phyloP scores from a whole-genome alignment of 2,888 invertebrate genomes.

The Tethea ocularis region DNA sequence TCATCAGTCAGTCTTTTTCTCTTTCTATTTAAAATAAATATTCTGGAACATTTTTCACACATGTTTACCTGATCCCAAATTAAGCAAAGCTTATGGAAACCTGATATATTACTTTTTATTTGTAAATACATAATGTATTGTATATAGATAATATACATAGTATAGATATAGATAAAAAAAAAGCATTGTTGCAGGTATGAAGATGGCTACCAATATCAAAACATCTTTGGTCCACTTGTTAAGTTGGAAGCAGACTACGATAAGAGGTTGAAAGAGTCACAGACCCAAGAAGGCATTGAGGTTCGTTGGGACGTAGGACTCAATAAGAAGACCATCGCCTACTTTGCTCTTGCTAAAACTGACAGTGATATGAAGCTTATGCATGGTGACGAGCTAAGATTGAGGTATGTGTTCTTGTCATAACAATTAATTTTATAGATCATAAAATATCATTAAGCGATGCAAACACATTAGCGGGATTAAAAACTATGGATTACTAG shows the following conservation, averaged over 20 bases:
- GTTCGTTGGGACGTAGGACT: constrained; percentile 99
- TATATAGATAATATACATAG: too few species aligned
- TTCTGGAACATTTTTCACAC: too few species aligned
- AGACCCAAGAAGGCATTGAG: constrained; percentile 98
- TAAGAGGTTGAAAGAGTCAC: constrained; percentile 97
- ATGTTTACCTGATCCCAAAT: too few species aligned
- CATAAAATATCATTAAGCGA: too few species aligned
- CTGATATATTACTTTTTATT: too few species aligned
- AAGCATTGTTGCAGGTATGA: constrained; percentile 88
- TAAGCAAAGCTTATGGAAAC: too few species aligned
- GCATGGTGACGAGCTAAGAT: constrained; percentile 98
- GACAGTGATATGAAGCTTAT: constrained; percentile 99
- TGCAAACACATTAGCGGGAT: neutral
- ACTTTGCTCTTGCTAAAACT: constrained; percentile 98
- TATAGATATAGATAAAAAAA: too few species aligned
- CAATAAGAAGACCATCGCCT: constrained; percentile 98
- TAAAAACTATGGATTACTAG: too few species aligned
- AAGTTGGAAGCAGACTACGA: constrained; percentile 99
- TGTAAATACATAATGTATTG: too few species aligned
- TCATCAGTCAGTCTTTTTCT: too few species aligned
- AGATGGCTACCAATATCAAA: constrained; percentile 99
- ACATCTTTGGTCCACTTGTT: constrained; percentile 98
- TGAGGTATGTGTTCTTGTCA: constrained; percentile 82
- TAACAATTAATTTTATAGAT: neutral
- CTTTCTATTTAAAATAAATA: too few species aligned